Base-by-base conservation (phyloP, 2,888 invertebrate species). In the Eucera pruinosa region DNA sequence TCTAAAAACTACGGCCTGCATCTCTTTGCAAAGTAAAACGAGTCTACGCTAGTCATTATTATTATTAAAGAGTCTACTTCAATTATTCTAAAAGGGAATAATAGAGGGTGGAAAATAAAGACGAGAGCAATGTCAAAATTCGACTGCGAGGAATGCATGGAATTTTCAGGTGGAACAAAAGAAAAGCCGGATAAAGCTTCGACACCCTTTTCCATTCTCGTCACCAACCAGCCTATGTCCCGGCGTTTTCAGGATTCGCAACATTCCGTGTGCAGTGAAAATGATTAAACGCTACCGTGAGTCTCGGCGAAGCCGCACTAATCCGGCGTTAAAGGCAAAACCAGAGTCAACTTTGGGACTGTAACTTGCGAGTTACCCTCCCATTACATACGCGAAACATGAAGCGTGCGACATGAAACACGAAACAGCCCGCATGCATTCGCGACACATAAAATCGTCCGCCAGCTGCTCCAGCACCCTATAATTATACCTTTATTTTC, bases 261-360 rank as follows among this genome's bases (percentile, higher is more conserved):
- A 67, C 76, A 73, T 78, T 79, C 69, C 80, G 75, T 64, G 75
- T 65, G 86, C 89, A 89, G 88, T 88, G 91, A 86, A 90, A 91
- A 91, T 91, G 90, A 91, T 91, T 91, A 90, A 91, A 87, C 91
- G 89, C 80, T 79, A 73, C 82, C 84, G 80, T 84, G 89, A 89
- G 87, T 89, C 89, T 87, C 84, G 80, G 86, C 85, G 88, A 90
- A 90, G 88, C 90, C 89, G 85, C 86, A 87, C 88, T 90, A 90
- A 91, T 91, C 89, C 90, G 85, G 82, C 85, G 88, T 87, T 89
- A 89, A 89, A 90, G 89, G 88, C 89, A 88, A 90, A 91, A 90
- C 88, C 88, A 86, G 86, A 85, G 87, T 88, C 88, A 87, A 88
- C 87, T 89, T 85, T 73, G 80, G 77, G 83, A 80, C 78, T 82